phyloP scores from a whole-genome alignment of 2,797 vertebrate species.

The Tragelaphus oryx region DNA sequence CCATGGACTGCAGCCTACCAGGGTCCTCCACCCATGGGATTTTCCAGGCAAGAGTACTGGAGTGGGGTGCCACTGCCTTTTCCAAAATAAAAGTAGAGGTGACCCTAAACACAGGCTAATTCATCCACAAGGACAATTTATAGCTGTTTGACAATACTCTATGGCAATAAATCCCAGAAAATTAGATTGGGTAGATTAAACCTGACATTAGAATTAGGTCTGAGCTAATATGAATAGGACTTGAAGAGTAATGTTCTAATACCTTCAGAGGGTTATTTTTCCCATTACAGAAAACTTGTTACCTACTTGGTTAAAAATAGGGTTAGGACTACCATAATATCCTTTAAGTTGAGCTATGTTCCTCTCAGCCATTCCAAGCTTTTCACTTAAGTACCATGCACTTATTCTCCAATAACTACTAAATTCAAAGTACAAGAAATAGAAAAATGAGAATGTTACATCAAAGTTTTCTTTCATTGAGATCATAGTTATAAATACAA shows the following conservation, averaged over 20 bases:
- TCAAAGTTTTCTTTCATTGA: constrained; percentile 14
- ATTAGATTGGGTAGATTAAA: not conserved
- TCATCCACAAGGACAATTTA: not conserved
- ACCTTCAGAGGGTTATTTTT: not conserved
- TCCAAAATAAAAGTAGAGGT: not conserved
- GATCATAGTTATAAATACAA: not conserved
- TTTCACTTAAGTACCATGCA: not conserved
- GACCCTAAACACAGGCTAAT: not conserved
- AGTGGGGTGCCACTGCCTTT: too few relatives aligned
- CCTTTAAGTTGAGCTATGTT: constrained; percentile 24
- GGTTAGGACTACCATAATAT: not conserved
- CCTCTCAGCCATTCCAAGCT: not conserved
- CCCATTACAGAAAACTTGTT: not conserved
- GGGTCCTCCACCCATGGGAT: too few relatives aligned
- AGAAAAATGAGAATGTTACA: not conserved
- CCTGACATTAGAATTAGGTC: not conserved
- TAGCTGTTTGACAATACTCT: not conserved
- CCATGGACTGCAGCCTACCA: too few relatives aligned
- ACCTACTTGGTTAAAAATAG: not conserved
- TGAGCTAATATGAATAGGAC: not conserved
- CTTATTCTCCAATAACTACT: not conserved
- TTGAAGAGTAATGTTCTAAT: not conserved
- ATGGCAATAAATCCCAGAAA: not conserved
- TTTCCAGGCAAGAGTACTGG: too few relatives aligned
- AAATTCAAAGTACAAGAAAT: constrained; percentile 29